Evolutionary conservation across 2,888 invertebrate species (phyloP).

Genomic region (Phymatocera aterrima): DNA sequence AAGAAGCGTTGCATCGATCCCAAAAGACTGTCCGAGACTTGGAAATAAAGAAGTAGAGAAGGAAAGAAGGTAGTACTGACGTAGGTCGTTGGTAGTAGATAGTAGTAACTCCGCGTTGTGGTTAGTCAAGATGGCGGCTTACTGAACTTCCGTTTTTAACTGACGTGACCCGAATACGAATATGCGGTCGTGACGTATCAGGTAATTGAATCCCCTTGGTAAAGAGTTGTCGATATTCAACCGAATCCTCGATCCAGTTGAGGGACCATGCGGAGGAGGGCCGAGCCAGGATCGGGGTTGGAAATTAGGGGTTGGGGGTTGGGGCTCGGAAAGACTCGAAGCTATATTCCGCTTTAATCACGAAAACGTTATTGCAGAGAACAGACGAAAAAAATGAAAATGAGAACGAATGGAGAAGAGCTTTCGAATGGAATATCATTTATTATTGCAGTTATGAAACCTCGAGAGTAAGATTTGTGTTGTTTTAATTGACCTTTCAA

Average conservation of each 20-base stretch:
- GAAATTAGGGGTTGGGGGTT: not conserved
- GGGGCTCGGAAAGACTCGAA: not conserved
- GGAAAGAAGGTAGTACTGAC: not conserved
- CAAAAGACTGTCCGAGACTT: constrained; percentile 31
- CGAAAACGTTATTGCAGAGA: not conserved
- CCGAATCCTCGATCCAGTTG: not conserved
- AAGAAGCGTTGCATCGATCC: constrained; percentile 26
- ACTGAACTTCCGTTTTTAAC: constrained; percentile 56
- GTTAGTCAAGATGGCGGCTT: constrained; percentile 41
- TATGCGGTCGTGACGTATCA: constrained; percentile 59
- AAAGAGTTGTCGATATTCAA: constrained; percentile 40
- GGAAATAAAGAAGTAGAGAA: constrained; percentile 32
- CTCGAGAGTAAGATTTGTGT: not conserved
- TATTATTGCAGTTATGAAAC: too few relatives aligned
- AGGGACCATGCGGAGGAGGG: not conserved
- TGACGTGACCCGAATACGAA: constrained; percentile 64
- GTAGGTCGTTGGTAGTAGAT: too few relatives aligned
- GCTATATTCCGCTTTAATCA: not conserved
- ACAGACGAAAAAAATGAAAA: too few relatives aligned
- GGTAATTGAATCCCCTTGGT: constrained; percentile 60
- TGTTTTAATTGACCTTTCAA: constrained; percentile 2
- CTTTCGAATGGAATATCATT: not conserved
- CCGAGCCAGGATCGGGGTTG: too few relatives aligned
- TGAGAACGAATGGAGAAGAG: too few relatives aligned
- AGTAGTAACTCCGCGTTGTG: constrained; percentile 8